phyloP scores from a whole-genome alignment of 2,888 invertebrate species.

The Mycogona germanica region DNA sequence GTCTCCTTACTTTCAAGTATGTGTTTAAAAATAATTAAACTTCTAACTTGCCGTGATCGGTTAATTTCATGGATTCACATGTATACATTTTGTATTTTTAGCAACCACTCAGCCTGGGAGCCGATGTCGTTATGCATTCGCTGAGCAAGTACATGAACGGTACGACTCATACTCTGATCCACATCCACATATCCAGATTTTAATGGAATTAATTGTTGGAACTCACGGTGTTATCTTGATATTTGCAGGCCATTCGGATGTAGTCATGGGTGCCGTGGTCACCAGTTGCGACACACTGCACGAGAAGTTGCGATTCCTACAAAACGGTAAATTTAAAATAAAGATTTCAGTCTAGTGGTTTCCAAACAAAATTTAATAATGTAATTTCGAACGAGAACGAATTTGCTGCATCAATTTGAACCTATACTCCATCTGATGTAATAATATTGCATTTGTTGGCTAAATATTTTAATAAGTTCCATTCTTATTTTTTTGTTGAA shows the following conservation, averaged over 20 bases:
- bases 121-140: constrained; percentile 83
- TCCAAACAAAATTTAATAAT: no score
- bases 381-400: no score
- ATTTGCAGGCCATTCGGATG: constrained; percentile 69
- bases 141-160: constrained; percentile 96
- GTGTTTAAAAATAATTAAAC: background rate
- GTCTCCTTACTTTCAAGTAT: constrained; percentile 67
- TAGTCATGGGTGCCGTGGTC: constrained; percentile 85
- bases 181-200: background rate
- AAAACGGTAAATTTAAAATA: constrained; percentile 53
- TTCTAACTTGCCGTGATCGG: background rate
- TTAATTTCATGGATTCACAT: background rate
- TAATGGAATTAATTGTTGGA: background rate
- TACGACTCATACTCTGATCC: constrained; percentile 23
- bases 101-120: constrained; percentile 79
- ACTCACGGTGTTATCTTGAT: background rate
- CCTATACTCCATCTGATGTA: no score
- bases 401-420: no score
- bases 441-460: no score
- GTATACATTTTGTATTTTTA: constrained; percentile 35
- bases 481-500: no score
- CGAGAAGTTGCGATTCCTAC: constrained; percentile 62
- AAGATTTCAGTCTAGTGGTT: no score
- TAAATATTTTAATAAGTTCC: no score
- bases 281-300: constrained; percentile 59